phyloP scores from a whole-genome alignment of 2,113 vertebrate genomes.

The Oxygymnocypris stewartii region DNA sequence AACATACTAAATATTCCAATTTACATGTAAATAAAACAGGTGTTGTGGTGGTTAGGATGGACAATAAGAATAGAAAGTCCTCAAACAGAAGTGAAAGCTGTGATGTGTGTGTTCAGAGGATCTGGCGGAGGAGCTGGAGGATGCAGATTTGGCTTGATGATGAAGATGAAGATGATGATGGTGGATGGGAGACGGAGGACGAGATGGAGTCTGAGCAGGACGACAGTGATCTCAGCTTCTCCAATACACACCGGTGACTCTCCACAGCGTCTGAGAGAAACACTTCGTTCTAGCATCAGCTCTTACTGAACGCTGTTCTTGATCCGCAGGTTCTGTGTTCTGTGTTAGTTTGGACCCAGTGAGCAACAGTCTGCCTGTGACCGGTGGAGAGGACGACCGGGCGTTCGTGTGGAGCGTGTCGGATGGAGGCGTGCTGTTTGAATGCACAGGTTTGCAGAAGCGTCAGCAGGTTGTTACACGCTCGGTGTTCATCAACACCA shows the following conservation, averaged over 20 bases:
- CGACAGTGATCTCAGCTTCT: constrained; percentile 89
- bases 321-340: constrained; percentile 84
- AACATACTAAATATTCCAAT: not conserved
- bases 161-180: constrained; percentile 75
- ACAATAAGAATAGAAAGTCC: not conserved
- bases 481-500: not conserved
- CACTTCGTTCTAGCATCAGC: not conserved
- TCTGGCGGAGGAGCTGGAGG: constrained; percentile 86
- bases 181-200: constrained; percentile 87
- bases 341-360: constrained; percentile 90
- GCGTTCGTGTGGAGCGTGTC: constrained; percentile 90
- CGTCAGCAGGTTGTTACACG: too few relatives aligned
- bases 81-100: too few relatives aligned
- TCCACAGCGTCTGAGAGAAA: not conserved
- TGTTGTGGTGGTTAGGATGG: not conserved
- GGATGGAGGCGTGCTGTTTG: constrained; percentile 87
- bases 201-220: constrained; percentile 85
- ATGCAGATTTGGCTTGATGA: constrained; percentile 85
- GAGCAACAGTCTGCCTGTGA: constrained; percentile 85
- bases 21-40: not conserved
- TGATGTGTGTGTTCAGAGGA: constrained; percentile 78
- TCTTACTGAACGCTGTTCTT: not conserved
- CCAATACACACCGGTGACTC: constrained; percentile 83
- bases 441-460: constrained; percentile 84
- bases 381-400: constrained; percentile 91